Base-by-base conservation (phyloP, 2,797 vertebrate genomes). In the Mus caroli region DNA sequence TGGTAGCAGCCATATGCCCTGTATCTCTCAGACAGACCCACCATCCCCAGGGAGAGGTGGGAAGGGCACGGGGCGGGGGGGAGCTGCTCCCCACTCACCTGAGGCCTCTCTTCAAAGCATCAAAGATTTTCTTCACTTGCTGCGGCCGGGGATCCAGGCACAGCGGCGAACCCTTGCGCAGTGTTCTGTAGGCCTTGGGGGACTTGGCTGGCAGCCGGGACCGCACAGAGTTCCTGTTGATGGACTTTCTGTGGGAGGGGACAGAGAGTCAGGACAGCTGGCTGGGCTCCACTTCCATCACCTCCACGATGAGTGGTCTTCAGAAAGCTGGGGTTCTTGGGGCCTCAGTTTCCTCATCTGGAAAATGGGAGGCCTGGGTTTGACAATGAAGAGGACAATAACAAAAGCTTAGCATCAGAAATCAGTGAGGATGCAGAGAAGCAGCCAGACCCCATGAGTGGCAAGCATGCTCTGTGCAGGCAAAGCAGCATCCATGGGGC, bases 61-160 rank as follows among this genome's bases (percentile, higher is more conserved):
- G 15, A 43, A 40, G 20, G 31, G 64, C 31, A 50, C 0, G 0
- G n/a, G 58, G 46, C 4, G 4, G 43, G 12, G 3, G n/a, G 54
- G 40, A 26, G 37, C 0, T 1, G 1, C 10, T 1, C 34, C 22
- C 1, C 95, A 73, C 99, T 98, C 99, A 99, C 99, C 99, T 99
- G 89, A 99, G 99, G 96, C 99, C 99, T 98, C 98, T 99, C 95
- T 99, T 99, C 96, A 99, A 98, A 1, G 99, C 99, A 95, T 99
- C 99, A 95, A 99, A 99, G 97, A 99, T 98, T 96, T 97, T 98
- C 98, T 99, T 99, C 94, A 99, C 99, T 96, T 99, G 99, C 90
- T 99, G 99, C 0, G 99, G 99, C 98, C 99, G 98, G 84, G 98
- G 98, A 60, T 98, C 98, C 87, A 97, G 98, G 96, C 98, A 46